Evolutionary conservation across 2,797 vertebrate genomes (phyloP).

Genomic region (Meda fulgida): DNA sequence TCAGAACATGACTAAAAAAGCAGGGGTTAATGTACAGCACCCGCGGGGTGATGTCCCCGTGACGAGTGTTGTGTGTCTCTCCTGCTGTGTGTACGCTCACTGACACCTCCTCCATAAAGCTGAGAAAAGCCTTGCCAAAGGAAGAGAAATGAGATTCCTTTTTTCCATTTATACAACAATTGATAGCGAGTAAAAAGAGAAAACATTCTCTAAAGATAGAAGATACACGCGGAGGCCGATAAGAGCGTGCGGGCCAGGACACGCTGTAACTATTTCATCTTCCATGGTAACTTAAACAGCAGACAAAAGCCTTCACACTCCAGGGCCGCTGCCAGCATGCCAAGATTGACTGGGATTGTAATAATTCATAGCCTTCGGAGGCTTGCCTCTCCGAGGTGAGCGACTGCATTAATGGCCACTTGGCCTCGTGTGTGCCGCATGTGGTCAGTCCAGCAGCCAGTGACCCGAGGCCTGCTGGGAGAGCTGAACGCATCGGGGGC

Average conservation of each 20-base stretch:
- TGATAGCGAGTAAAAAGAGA: conserved; percentile 83
- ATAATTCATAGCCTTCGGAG: conserved; percentile 90
- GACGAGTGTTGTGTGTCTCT: conserved; percentile 20
- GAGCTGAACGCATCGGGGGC: conserved; percentile 10
- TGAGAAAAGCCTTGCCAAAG: conserved; percentile 76
- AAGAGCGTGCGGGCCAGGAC: conserved; percentile 65
- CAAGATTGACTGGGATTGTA: conserved; percentile 84
- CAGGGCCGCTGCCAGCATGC: conserved; percentile 75
- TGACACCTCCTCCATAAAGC: conserved; percentile 60
- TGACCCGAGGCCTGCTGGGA: conserved; percentile 52
- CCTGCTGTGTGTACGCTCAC: conserved; percentile 47
- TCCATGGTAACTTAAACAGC: conserved; percentile 88
- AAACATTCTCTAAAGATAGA: conserved; percentile 85
- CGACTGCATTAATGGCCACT: conserved; percentile 78
- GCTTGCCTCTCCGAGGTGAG: conserved; percentile 83
- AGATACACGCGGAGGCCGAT: conserved; percentile 74
- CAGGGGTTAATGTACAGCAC: too few species aligned
- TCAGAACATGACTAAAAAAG: too few species aligned
- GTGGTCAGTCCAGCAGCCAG: conserved; percentile 58
- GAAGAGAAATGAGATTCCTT: conserved; percentile 81
- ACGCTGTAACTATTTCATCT: conserved; percentile 84
- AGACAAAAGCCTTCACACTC: conserved; percentile 83
- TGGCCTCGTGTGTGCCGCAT: conserved; percentile 60
- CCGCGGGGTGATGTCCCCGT: too few species aligned
- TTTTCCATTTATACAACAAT: conserved; percentile 81